Base-by-base conservation (phyloP, 2,888 invertebrate species). In the Phaedon cochleariae region DNA sequence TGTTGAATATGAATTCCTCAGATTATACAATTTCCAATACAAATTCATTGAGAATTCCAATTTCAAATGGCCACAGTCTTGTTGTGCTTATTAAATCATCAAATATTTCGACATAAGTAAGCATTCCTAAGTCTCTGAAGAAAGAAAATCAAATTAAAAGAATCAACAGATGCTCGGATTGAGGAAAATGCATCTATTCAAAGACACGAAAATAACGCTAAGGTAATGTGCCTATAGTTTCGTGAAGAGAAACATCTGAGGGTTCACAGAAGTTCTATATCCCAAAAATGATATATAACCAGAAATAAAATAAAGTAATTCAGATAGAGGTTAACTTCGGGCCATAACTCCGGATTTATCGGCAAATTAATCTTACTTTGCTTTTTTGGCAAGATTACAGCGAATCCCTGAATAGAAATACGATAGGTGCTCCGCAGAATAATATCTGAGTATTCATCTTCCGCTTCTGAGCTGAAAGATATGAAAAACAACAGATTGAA, bases 371-470 rank as follows among this genome's bases (percentile, higher is more conserved):
- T 41, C 41, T 41, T 15, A 41, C 41, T 41, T 41, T 41, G 41
- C 15, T 41, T 41, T 15, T 41, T 41, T 41, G 41, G 41, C 41
- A 41, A 41, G 41, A 41, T 41, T 41, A 41, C 41, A 41, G 41
- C n/a, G 15, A n/a, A 41, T 4, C 41, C 41, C 41, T 41, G 1
- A 12, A 41, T 41, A 41, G 37, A 54, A 31, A 26, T 37, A 21
- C 20, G 34, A 34, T 3, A n/a, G 31, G 17, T 37, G 34, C n/a
- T 15, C 55, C 37, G n/a, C 21, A 20, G 20, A 55, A 37, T 37
- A 15, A 53, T 53, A 54, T 15, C 53, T 53, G 37, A 54, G 37
- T 31, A 37, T 55, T 55, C 22, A 37, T 55, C 55, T 21, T 34
- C 20, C 41, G 41, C 17, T 55, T 55, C 2, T 31, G 37, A 21